phyloP scores from a whole-genome alignment of 2,888 invertebrate genomes.

The Orthonevra nobilis region DNA sequence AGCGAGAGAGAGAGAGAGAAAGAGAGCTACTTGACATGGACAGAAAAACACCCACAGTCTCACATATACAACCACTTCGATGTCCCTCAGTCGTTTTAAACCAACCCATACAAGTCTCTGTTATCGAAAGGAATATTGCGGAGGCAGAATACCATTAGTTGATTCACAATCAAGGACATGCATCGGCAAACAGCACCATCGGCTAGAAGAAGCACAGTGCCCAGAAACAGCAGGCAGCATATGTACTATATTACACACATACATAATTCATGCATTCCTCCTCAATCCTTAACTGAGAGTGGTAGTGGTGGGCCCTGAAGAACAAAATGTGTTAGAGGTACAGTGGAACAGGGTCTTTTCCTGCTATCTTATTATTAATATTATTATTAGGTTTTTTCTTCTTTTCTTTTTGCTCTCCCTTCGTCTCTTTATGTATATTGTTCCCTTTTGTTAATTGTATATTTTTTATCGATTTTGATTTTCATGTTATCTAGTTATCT shows the following conservation, averaged over 20 bases:
- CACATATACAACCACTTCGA: slow-evolving; percentile 2
- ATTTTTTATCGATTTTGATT: slow-evolving; percentile 37
- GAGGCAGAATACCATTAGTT: slow-evolving; percentile 36
- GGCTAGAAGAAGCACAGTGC: slow-evolving; percentile 13
- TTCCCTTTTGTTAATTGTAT: slow-evolving; percentile 36
- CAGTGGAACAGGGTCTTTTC: slow-evolving; percentile 37
- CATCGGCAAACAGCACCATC: slow-evolving; percentile 29
- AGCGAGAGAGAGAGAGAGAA: slow-evolving; percentile 25
- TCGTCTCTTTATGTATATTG: slow-evolving; percentile 38
- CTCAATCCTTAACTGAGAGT: slow-evolving; percentile 6
- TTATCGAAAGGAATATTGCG: background rate
- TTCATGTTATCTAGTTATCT: slow-evolving; percentile 69
- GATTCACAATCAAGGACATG: slow-evolving; percentile 45
- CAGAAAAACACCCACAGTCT: slow-evolving; percentile 59
- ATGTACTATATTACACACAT: slow-evolving; percentile 50
- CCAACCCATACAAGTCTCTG: slow-evolving; percentile 17
- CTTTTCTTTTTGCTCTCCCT: slow-evolving; percentile 12
- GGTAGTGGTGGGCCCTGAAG: slow-evolving; percentile 29
- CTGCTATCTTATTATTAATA: slow-evolving; percentile 50
- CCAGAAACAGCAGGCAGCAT: slow-evolving; percentile 56
- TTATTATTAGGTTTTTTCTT: slow-evolving; percentile 34
- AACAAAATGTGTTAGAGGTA: slow-evolving; percentile 21
- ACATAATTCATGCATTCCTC: slow-evolving; percentile 60
- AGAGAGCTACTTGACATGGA: slow-evolving; percentile 62
- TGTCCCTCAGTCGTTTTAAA: background rate